These are phyloP conservation scores for Grallaria varia DNA, from an alignment of 2,113 vertebrate genomes.

Conservation along the genomic window DNA sequence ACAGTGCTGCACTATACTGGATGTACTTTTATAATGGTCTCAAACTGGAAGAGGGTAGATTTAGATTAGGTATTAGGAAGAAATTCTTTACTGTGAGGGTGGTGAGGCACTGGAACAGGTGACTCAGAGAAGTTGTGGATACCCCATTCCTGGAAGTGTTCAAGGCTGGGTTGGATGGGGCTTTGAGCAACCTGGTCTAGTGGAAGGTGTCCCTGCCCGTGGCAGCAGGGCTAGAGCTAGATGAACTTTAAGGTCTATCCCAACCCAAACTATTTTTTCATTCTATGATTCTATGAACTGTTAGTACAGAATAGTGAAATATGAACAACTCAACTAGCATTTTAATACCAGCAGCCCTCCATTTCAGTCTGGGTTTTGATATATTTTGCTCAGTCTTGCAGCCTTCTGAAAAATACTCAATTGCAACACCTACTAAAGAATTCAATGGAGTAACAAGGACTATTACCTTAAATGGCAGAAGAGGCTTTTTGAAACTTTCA, in stretches of 20 bases:
- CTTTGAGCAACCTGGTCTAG: neutral
- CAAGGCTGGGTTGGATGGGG: neutral
- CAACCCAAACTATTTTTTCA: neutral
- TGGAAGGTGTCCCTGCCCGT: neutral
- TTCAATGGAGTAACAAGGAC: neutral
- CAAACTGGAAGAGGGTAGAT: neutral
- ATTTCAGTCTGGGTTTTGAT: neutral
- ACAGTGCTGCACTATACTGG: slow-evolving; percentile 7
- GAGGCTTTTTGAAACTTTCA: neutral
- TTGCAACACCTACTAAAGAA: neutral
- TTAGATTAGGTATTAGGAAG: neutral
- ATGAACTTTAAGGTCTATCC: neutral
- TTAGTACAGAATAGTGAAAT: neutral
- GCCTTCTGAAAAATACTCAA: neutral
- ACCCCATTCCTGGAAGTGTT: neutral
- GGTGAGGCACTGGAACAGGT: neutral
- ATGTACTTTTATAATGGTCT: neutral
- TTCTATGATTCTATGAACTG: neutral
- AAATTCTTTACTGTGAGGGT: neutral
- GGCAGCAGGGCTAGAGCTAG: neutral
- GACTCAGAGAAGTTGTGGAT: neutral
- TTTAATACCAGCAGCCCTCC: neutral
- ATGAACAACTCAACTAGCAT: neutral
- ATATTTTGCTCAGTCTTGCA: neutral
- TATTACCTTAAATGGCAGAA: neutral